Evolutionary conservation across 2,888 invertebrate genomes (phyloP).

Genomic region (Bruchidius siliquastri): DNA sequence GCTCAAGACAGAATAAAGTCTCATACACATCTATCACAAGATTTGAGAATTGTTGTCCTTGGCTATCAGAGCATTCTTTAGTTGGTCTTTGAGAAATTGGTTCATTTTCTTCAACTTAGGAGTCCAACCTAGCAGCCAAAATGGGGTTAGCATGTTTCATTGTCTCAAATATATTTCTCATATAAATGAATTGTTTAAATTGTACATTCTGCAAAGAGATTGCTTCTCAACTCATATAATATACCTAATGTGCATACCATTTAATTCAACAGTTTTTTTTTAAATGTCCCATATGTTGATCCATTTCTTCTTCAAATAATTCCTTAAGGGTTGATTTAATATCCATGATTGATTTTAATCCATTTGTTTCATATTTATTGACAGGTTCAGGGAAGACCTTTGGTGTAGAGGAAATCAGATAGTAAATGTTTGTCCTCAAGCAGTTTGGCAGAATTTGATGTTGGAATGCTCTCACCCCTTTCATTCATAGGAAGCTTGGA

Average conservation of each 20-base stretch:
- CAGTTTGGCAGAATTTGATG: neutral
- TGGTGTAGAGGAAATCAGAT: conserved; percentile 20
- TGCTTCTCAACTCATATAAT: conserved; percentile 30
- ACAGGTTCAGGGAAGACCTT: conserved; percentile 6
- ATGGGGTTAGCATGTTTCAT: conserved; percentile 32
- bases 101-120: conserved; percentile 52
- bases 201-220: conserved; percentile 37
- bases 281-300: conserved; percentile 25
- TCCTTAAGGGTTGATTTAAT: conserved; percentile 16
- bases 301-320: conserved; percentile 27
- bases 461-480: neutral
- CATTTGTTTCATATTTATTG: neutral
- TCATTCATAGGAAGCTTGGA: neutral
- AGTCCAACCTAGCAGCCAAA: conserved; percentile 41
- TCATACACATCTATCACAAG: neutral
- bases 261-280: conserved; percentile 29
- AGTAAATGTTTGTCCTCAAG: neutral
- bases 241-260: conserved; percentile 29
- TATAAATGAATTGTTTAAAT: conserved; percentile 39
- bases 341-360: conserved; percentile 1
- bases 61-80: conserved; percentile 5
- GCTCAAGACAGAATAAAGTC: neutral
- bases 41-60: neutral
- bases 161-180: conserved; percentile 31
- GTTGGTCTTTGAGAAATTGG: conserved; percentile 45